Percentiles rank a stretch among this genome's conserved stretches.
phyloP scores from a whole-genome alignment of 2,113 vertebrate genomes.

The Corythaeola cristata region DNA sequence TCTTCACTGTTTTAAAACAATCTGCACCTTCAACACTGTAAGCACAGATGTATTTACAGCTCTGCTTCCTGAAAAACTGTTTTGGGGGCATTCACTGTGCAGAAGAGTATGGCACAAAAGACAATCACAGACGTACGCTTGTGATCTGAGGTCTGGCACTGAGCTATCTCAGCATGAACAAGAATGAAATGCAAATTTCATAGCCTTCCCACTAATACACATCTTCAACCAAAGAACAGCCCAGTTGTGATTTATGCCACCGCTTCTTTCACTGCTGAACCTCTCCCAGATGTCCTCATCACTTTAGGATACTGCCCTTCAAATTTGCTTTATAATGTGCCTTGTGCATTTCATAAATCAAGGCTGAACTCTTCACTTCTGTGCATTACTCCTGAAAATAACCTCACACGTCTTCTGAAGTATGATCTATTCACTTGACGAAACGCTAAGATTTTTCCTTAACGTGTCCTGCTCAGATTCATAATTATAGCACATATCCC shows the following conservation, averaged over 20 bases:
- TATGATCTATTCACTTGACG: neutral
- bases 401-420: neutral
- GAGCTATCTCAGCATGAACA: neutral
- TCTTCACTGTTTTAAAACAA: neutral
- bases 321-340: slow-evolving; percentile 3
- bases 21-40: neutral
- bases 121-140: neutral
- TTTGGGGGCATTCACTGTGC: neutral
- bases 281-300: neutral
- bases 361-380: neutral
- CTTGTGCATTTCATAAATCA: slow-evolving; percentile 25
- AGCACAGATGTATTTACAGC: neutral
- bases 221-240: neutral
- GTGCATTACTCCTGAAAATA: slow-evolving; percentile 42
- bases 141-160: neutral
- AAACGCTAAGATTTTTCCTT: slow-evolving; percentile 26
- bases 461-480: slow-evolving; percentile 1
- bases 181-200: neutral
- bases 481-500: slow-evolving; percentile 9
- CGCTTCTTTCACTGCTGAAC: neutral
- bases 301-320: slow-evolving; percentile 7
- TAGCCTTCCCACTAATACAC: neutral
- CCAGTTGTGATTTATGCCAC: neutral
- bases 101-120: neutral
- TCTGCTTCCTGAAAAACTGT: neutral